Evolutionary conservation across 2,113 vertebrate species (phyloP), one percentile per base, ranked within the genome.

Genomic region (Caranx ignobilis): DNA sequence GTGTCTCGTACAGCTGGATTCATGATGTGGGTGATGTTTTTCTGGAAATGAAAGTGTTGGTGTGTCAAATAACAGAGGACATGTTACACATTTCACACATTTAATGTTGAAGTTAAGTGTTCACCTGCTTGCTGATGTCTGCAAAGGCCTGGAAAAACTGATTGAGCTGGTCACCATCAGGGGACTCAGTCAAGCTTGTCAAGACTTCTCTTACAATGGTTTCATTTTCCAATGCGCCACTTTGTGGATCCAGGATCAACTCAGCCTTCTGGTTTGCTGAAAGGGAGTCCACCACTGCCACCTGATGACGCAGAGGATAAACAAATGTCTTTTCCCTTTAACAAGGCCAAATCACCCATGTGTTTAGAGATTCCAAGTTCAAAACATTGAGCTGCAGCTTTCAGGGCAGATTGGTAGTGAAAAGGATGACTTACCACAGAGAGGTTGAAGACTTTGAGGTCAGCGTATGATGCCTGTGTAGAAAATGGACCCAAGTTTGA

Each of bases 261-360:
- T 88, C 76, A 47, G 74, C 84, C 45, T 84, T 81, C 64, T 89
- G 87, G 0, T 56, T 26, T 57, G 86, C 60, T 73, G 86, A 74
- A 18, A 90, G 75, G 8, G 8, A 10, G 7, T 10, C 2, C 39
- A 41, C 8, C 8, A 41, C 39, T 26, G 26, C 26, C 26, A 26
- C 26, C 26, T 26, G 26, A 26, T 26, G 26, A 26, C 26, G 26
- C 26, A 26, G 26, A 26, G 26, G 26, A 1, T 75, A 64, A 26
- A 31, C 3, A 8, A 18, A 16, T 3, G 45, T 54, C 54, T 16
- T 31, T 45, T 59, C 2, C 13, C 15, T 70, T 70, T 70, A 26
- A 57, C 15, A 15, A 11, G 15, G 39, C 21, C 11, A n/a, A 59
- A 11, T 7, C 52, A 56, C 37, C 7, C 8, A 7, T 26, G n/a